Percentiles rank a stretch among this genome's conserved stretches.
Conservation (phyloP, 2,888 invertebrate species). For the Dicycla oo region DNA sequence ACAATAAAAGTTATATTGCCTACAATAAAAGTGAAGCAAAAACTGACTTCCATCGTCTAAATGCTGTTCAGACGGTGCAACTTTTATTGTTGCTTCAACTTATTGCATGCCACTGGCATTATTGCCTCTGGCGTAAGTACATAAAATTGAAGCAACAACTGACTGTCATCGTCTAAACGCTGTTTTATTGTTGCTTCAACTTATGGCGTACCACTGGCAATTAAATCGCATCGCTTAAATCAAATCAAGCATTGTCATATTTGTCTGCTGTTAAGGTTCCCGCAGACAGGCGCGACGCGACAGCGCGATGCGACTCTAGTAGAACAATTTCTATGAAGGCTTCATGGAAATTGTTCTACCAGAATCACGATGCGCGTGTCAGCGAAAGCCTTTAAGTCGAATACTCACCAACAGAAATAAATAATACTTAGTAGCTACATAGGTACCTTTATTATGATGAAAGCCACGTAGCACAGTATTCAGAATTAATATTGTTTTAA, state of each 20-base stretch:
- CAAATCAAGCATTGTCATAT: neutral
- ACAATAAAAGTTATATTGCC: too few relatives aligned
- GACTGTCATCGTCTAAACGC: neutral
- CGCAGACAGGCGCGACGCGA: too few relatives aligned
- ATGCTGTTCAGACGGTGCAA: neutral
- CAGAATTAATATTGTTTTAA: slow-evolving; percentile 22
- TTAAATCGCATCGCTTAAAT: too few relatives aligned
- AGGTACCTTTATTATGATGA: neutral
- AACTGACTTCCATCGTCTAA: neutral
- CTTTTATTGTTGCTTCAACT: neutral
- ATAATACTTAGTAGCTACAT: neutral
- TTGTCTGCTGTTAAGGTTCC: too few relatives aligned
- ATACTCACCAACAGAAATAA: neutral
- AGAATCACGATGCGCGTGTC: too few relatives aligned
- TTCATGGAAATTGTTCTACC: too few relatives aligned
- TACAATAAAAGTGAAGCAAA: neutral
- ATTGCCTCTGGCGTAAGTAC: too few relatives aligned
- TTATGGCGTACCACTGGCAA: too few relatives aligned
- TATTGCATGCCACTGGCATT: too few relatives aligned
- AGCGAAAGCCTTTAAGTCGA: neutral
- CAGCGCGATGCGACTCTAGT: too few relatives aligned
- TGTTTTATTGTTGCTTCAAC: neutral
- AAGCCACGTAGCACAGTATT: neutral
- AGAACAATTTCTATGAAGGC: too few relatives aligned
- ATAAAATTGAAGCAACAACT: neutral